Evolutionary conservation across 2,797 vertebrate species (phyloP), one percentile per base, ranked within the genome.

Genomic region (Cyclura pinguis): DNA sequence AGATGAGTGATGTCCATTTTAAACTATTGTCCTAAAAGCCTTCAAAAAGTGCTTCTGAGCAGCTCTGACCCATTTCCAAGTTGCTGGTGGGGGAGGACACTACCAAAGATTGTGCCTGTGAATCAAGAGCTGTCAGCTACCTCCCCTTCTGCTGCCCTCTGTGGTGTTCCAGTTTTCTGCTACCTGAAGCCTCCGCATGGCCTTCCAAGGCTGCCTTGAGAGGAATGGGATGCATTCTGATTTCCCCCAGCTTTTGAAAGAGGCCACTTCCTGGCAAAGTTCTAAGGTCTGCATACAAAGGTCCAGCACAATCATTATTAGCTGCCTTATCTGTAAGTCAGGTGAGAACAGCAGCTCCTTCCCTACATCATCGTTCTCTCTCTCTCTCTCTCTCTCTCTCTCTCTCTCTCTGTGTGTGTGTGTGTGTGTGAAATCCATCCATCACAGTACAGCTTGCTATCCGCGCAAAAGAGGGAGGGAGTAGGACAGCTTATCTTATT

Each of bases 401-500:
- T 42, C 42, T 42, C 42, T 42, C 42, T 42, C 2, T 74, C 2
- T 50, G 27, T 52, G 47, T 73, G 94, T 85, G 59, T 82, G 52
- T 86, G 72, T 80, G 88, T 67, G 47, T 87, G 50, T 89, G 93
- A 91, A 88, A 90, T 90, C 72, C 0, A 0, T 95, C 92, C 89
- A 29, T 95, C 90, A 90, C 86, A 89, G 88, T 76, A n/a, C 85
- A 3, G 47, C 42, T 95, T 96, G 94, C 93, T 91, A 94, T 92
- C 90, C 89, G 88, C 90, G 86, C 64, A 78, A 73, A 76, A 95
- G 32, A 82, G 50, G 93, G 72, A 47, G 38, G 29, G 29, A 91
- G 76, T 62, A 84, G 89, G 85, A 87, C 92, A 91, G 88, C 95
- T 90, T 94, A 91, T 95, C 93, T 93, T 95, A 55, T 83, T 83